phyloP scores from a whole-genome alignment of 37 sponge, comb jelly and placozoan species.

The Aplysina aerophoba region DNA sequence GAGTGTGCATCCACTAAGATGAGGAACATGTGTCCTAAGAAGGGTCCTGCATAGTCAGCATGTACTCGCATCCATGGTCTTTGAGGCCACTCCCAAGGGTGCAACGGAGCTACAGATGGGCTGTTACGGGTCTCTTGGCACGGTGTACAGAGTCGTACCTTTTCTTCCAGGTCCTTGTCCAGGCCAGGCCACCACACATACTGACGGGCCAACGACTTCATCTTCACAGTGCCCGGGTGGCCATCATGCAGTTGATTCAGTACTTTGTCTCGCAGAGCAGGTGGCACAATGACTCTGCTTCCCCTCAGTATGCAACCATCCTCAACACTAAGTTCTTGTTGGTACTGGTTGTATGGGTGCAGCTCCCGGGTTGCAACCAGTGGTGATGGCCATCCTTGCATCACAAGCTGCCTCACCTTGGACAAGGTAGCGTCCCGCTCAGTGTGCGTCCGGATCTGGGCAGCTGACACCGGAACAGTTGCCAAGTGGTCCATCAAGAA shows the following conservation, averaged over 20 bases:
- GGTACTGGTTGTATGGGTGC: neutral
- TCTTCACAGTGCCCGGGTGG: conserved; percentile 21
- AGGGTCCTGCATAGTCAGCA: too few species aligned
- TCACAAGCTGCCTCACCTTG: conserved; percentile 9
- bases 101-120: too few species aligned
- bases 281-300: conserved; percentile 25
- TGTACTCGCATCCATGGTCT: too few species aligned
- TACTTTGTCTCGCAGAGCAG: conserved; percentile 11
- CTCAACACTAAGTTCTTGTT: neutral
- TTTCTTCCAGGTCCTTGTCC: conserved; percentile 22
- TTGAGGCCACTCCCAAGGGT: too few species aligned
- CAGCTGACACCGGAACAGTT: neutral
- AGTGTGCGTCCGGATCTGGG: neutral
- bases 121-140: too few species aligned
- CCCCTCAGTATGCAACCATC: conserved; percentile 36
- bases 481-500: neutral
- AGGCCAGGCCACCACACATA: conserved; percentile 50
- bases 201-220: conserved; percentile 39
- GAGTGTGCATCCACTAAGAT: too few species aligned
- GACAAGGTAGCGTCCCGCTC: conserved; percentile 4
- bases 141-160: neutral
- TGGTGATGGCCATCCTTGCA: conserved; percentile 3
- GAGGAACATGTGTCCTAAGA: too few species aligned
- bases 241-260: conserved; percentile 32
- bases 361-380: neutral